phyloP scores from a whole-genome alignment of 1,140 invertebrate genomes.

The Phthorimaea operculella region DNA sequence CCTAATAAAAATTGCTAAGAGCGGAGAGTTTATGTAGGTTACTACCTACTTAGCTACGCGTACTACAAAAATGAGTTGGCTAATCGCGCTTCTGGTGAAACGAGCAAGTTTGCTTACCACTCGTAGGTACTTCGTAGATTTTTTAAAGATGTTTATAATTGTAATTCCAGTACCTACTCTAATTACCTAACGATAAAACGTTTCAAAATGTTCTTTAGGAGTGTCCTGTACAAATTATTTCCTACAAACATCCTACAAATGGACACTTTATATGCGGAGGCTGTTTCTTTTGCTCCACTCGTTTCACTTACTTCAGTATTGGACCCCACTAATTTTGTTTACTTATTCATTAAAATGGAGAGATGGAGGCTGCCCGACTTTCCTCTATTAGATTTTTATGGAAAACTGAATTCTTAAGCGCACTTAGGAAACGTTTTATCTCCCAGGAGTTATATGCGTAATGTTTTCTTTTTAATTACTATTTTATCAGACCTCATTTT shows the following conservation, averaged over 20 bases:
- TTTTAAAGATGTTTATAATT: too few relatives aligned
- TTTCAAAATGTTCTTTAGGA: constrained; percentile 11
- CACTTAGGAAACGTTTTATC: background rate
- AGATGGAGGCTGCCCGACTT: constrained; percentile 30
- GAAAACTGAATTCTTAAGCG: constrained; percentile 26
- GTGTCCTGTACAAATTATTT: constrained; percentile 35
- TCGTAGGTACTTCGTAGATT: too few relatives aligned
- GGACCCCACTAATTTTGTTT: constrained; percentile 61
- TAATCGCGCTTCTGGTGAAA: too few relatives aligned
- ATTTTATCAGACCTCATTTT: too few relatives aligned
- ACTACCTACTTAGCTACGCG: too few relatives aligned
- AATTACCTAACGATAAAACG: constrained; percentile 22
- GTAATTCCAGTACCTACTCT: constrained; percentile 11
- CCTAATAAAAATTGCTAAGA: background rate
- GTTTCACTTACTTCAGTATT: constrained; percentile 56
- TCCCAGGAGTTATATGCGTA: background rate
- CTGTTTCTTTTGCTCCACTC: constrained; percentile 40
- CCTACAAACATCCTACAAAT: constrained; percentile 50
- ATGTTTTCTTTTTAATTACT: background rate
- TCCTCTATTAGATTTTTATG: constrained; percentile 42
- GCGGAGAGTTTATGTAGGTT: too few relatives aligned
- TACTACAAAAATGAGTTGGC: too few relatives aligned
- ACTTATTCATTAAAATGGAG: constrained; percentile 62
- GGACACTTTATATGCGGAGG: constrained; percentile 51
- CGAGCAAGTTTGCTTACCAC: too few relatives aligned